Conservation (phyloP, 2,888 invertebrate species). For the Tribolium freemani region DNA sequence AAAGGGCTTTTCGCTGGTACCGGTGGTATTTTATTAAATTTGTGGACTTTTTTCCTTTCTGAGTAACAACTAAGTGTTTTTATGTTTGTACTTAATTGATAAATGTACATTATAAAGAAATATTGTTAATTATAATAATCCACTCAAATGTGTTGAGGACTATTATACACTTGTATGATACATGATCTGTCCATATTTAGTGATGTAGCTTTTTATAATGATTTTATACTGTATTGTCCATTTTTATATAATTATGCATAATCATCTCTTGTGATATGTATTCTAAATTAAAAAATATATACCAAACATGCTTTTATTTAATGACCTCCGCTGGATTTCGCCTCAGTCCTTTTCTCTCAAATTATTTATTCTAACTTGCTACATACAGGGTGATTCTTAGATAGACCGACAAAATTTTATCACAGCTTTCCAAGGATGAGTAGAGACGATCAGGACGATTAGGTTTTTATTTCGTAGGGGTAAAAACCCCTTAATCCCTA, state of each 20-base stretch:
- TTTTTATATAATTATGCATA: constrained; percentile 65
- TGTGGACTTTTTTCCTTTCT: constrained; percentile 12
- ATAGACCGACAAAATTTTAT: too few relatives aligned
- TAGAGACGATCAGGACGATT: too few relatives aligned
- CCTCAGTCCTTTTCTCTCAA: too few relatives aligned
- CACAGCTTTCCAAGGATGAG: too few relatives aligned
- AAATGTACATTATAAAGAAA: constrained; percentile 47
- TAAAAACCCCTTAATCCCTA: too few relatives aligned
- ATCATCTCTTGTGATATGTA: constrained; percentile 68
- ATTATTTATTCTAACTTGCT: neutral
- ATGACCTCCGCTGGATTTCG: neutral
- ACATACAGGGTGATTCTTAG: too few relatives aligned
- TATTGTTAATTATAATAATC: constrained; percentile 47
- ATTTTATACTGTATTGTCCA: constrained; percentile 65
- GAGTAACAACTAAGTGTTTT: constrained; percentile 8
- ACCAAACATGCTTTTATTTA: constrained; percentile 34
- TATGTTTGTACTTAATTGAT: constrained; percentile 48
- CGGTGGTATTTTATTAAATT: constrained; percentile 25
- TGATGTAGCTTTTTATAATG: constrained; percentile 67
- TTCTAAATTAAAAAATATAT: constrained; percentile 61
- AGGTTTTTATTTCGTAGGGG: too few relatives aligned
- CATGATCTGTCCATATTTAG: constrained; percentile 63
- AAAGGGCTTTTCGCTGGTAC: constrained; percentile 3
- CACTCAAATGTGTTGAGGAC: constrained; percentile 33
- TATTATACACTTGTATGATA: constrained; percentile 50